Percentiles rank a stretch among this genome's conserved stretches.
phyloP scores from a whole-genome alignment of 30 jellyfish, hydroid and myxozoan species.

The Chironex yamaguchii region DNA sequence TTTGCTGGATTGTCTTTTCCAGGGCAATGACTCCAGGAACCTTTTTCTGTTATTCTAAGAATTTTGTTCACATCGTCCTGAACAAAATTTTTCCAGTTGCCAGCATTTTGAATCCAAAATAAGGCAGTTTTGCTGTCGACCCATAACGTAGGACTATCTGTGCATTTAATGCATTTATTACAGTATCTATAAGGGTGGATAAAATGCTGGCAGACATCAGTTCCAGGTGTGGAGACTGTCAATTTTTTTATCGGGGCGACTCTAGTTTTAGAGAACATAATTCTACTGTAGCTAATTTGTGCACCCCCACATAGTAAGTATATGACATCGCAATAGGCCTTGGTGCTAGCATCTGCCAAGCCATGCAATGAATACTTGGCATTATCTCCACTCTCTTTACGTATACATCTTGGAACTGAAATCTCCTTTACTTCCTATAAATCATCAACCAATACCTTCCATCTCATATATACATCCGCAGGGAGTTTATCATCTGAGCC shows the following conservation, averaged over 20 bases:
- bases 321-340: conserved; percentile 26
- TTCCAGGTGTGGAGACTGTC: conserved; percentile 19
- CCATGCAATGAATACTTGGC: too few species aligned
- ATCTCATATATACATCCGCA: too few species aligned
- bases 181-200: conserved; percentile 2
- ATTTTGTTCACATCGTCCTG: conserved; percentile 18
- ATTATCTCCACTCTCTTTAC: too few species aligned
- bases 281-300: neutral
- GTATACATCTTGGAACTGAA: too few species aligned
- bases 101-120: conserved; percentile 8
- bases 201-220: conserved; percentile 24
- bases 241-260: conserved; percentile 17
- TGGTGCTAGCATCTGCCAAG: conserved; percentile 22
- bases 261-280: conserved; percentile 29
- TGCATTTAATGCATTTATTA: neutral
- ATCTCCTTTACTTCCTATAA: too few species aligned
- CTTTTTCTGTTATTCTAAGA: neutral
- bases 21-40: conserved; percentile 38
- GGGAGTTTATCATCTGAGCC: too few species aligned
- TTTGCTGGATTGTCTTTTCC: conserved; percentile 30
- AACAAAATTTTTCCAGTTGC: conserved; percentile 34
- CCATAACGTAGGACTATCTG: neutral
- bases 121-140: conserved; percentile 11
- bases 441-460: too few species aligned
- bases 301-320: conserved; percentile 4